These are phyloP conservation scores for Artemia sinica DNA, from an alignment of 2,888 invertebrate genomes.

Conservation along the genomic window DNA sequence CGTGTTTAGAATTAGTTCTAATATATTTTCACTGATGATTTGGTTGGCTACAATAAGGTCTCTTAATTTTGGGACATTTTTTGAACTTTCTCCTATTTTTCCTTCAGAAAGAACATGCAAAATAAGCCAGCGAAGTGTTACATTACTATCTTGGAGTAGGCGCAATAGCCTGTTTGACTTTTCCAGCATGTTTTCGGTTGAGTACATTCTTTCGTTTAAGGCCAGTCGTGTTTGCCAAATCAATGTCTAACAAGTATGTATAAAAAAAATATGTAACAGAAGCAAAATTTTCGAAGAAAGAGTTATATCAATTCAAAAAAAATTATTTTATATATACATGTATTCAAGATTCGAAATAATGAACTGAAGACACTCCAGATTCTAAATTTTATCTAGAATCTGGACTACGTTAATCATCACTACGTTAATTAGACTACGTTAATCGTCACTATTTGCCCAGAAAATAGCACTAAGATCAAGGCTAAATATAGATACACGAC, in stretches of 20 bases:
- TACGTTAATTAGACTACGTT: no score
- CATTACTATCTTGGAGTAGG: conserved; percentile 73
- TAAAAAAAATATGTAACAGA: no score
- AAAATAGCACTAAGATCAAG: no score
- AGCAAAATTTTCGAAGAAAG: no score
- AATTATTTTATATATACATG: no score
- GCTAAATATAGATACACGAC: no score
- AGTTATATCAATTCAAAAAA: no score
- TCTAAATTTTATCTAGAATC: no score
- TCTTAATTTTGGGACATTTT: conserved; percentile 15
- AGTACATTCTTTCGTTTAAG: conserved; percentile 64
- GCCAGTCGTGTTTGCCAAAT: conserved; percentile 37
- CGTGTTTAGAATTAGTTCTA: conserved; percentile 65
- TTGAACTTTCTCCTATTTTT: conserved; percentile 15
- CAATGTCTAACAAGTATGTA: conserved; percentile 30
- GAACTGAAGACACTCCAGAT: no score
- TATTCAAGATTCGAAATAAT: no score
- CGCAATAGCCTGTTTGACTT: conserved; percentile 57
- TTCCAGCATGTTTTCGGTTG: conserved; percentile 59
- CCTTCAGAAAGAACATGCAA: conserved; percentile 51
- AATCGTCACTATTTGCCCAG: no score
- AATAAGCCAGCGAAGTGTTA: conserved; percentile 75
- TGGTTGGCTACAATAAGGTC: conserved; percentile 50
- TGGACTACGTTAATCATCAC: no score
- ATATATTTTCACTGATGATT: conserved; percentile 48